These are phyloP conservation scores for Laticauda colubrina DNA, from an alignment of 2,113 vertebrate genomes.

Conservation along the genomic window DNA sequence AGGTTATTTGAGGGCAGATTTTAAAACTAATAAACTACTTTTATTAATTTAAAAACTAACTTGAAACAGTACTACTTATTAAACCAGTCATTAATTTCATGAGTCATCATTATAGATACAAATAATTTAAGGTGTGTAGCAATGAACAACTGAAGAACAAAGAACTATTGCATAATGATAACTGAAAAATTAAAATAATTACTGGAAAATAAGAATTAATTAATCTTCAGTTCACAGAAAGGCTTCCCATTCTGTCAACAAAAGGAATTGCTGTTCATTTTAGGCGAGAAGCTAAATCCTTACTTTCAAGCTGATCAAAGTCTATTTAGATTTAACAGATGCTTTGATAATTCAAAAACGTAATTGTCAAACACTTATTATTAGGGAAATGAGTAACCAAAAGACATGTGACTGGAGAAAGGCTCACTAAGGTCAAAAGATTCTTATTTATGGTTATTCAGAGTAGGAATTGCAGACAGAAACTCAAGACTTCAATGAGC, in stretches of 20 bases:
- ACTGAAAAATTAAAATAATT: not conserved
- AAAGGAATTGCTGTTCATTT: not conserved
- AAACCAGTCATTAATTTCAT: not conserved
- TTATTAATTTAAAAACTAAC: not conserved
- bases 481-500: not conserved
- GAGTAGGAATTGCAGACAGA: not conserved
- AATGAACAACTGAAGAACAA: not conserved
- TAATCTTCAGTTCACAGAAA: not conserved
- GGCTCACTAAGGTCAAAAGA: not conserved
- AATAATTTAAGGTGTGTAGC: not conserved
- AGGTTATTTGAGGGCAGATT: not conserved
- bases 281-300: not conserved
- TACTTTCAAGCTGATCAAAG: not conserved
- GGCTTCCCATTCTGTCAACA: not conserved
- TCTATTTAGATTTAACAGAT: not conserved
- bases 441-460: not conserved
- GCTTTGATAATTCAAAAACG: not conserved
- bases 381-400: not conserved
- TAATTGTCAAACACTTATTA: not conserved
- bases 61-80: not conserved
- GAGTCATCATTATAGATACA: not conserved
- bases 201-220: not conserved
- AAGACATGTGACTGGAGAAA: not conserved
- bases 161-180: not conserved
- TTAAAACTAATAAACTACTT: not conserved